phyloP scores from a whole-genome alignment of 1,140 invertebrate genomes.

The Adelges cooleyi region DNA sequence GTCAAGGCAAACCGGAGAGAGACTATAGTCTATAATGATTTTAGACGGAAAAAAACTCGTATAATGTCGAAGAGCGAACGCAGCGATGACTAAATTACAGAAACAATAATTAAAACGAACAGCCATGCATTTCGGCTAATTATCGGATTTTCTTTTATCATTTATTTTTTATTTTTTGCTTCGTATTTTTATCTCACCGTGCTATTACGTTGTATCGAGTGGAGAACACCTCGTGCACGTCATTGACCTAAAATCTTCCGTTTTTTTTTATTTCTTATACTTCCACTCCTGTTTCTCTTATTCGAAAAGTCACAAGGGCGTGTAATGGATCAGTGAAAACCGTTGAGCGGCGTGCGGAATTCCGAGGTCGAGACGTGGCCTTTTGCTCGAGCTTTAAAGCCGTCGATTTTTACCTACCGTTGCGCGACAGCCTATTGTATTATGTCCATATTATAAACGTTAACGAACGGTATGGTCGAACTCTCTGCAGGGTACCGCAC shows the following conservation, averaged over 20 bases:
- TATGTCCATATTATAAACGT: no score
- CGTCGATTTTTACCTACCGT: no score
- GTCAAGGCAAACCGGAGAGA: conserved; percentile 24
- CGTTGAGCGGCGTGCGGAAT: no score
- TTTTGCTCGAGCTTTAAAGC: no score
- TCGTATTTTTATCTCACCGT: not conserved
- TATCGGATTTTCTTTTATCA: not conserved
- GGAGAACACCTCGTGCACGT: not conserved
- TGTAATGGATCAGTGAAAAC: not conserved
- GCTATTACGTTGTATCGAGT: not conserved
- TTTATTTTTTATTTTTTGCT: not conserved
- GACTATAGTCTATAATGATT: not conserved
- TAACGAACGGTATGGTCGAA: no score
- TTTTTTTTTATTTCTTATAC: no score
- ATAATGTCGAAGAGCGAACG: not conserved
- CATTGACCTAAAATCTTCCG: conserved; percentile 25
- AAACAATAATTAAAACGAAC: conserved; percentile 10
- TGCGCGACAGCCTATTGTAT: no score
- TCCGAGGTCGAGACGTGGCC: no score
- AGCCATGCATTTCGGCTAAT: not conserved
- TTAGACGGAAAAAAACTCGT: not conserved
- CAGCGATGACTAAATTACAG: not conserved
- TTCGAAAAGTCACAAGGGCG: conserved; percentile 15
- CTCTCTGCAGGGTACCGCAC: no score
- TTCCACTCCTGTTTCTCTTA: not conserved